Conservation (phyloP, 2,888 invertebrate genomes). For the Oithona nana region DNA sequence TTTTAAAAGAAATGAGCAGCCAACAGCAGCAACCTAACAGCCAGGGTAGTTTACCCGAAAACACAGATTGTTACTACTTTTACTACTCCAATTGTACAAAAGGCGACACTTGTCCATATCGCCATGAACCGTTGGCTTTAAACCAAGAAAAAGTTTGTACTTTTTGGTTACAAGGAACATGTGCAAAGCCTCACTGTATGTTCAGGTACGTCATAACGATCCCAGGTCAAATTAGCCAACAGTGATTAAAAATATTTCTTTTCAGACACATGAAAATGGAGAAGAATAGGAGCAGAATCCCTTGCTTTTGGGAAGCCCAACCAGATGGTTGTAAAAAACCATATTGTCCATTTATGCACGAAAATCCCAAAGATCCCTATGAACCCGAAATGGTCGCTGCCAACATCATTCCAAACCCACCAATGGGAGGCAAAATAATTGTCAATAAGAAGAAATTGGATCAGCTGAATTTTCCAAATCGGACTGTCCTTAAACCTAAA, state of each 20-base stretch:
- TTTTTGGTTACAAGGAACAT: conserved; percentile 63
- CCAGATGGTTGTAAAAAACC: conserved; percentile 65
- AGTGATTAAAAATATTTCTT: no score
- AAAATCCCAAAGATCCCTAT: conserved; percentile 24
- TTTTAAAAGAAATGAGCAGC: no score
- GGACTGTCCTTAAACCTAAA: not conserved
- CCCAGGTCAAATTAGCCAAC: no score
- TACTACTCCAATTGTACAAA: conserved; percentile 69
- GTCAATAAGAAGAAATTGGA: conserved; percentile 6
- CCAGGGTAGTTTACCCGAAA: no score
- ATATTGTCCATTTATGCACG: conserved; percentile 63
- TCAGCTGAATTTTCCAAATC: not conserved
- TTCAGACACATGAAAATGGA: conserved; percentile 65
- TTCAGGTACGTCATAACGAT: conserved; percentile 23
- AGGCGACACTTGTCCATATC: conserved; percentile 60
- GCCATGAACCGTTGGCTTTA: conserved; percentile 63
- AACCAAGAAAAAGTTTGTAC: conserved; percentile 62
- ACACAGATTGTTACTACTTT: conserved; percentile 59
- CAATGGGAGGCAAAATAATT: not conserved
- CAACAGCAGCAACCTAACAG: no score
- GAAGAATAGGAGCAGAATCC: conserved; percentile 62
- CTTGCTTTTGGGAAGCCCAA: conserved; percentile 72
- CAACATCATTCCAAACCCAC: not conserved
- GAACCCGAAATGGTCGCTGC: conserved; percentile 19
- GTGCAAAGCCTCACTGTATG: conserved; percentile 53